Base-by-base conservation (phyloP, 2,888 invertebrate genomes). In the Orchestes rusci region DNA sequence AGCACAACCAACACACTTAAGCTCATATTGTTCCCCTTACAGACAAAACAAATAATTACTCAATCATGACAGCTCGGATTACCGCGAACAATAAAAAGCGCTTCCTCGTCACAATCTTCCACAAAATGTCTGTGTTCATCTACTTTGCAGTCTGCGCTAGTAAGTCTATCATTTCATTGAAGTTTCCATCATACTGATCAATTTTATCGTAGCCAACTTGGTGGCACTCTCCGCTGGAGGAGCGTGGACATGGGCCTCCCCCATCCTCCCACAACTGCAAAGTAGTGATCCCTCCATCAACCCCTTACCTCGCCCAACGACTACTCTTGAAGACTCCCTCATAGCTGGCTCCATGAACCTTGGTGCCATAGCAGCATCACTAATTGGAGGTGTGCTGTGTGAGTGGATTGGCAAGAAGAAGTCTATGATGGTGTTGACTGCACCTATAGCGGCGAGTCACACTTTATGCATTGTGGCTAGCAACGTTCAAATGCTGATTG, bases 371-470 rank as follows among this genome's bases (percentile, higher is more conserved):
- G 5, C 53, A 2, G 60, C 58, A 8, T 57, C 61, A 0, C 28
- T 58, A 3, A 15, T 55, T 2, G 52, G 54, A 4, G 59, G 55
- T 16, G 16, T 34, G 10, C 33, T 23, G 8, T 47, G 54, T 1
- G 48, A 55, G 17, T 42, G 27, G 27, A 32, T 46, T 8, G 84
- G 85, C 0, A 71, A 83, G 15, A 84, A 81, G 67, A 74, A 71
- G 71, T 74, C 79, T 1, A 67, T 86, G 7, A 60, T 85, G 4
- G 62, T 75, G 4, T 73, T 80, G 15, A 69, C 77, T 0, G 52
- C 81, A 1, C 82, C 86, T 0, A 79, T 82, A 42, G 62, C 81
- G 16, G 30, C 79, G 1, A 83, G 56, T 1, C 44, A 53, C 35
- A 1, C 54, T 4, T 39, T 54, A 0, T 33, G 52, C 7, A 45